Evolutionary conservation across 2,797 vertebrate genomes (phyloP).

Genomic region (Nyctibius grandis): DNA sequence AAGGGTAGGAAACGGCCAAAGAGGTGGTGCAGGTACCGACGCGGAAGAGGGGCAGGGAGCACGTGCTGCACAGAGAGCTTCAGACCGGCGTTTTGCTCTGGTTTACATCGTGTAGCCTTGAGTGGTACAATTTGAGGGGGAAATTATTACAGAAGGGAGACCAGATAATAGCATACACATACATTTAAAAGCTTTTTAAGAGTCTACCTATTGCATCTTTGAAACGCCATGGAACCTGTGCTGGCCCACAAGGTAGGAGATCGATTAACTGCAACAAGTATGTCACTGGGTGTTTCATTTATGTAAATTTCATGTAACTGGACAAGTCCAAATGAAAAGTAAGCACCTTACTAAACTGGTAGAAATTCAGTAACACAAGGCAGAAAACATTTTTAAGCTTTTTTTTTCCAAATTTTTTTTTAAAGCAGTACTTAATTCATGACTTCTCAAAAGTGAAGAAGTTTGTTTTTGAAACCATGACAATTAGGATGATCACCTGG

Average conservation of each 20-base stretch:
- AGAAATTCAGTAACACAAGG: background rate
- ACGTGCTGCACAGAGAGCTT: accelerated
- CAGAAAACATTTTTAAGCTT: background rate
- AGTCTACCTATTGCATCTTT: background rate
- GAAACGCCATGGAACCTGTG: background rate
- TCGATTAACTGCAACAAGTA: background rate
- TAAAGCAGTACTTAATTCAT: background rate
- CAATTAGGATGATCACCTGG: background rate
- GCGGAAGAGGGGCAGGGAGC: accelerated
- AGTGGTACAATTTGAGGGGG: background rate
- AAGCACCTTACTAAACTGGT: background rate
- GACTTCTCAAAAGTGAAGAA: background rate
- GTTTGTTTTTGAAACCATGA: background rate
- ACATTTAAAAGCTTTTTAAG: background rate
- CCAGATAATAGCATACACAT: background rate
- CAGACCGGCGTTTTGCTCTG: accelerated
- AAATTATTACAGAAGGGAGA: background rate
- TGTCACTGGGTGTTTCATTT: background rate
- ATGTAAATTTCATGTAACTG: background rate
- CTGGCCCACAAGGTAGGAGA: background rate
- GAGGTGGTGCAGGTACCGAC: background rate
- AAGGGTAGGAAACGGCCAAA: accelerated
- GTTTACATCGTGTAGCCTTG: accelerated
- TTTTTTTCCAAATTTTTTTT: background rate
- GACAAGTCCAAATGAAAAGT: background rate